Percentiles rank a stretch among this genome's conserved stretches.
phyloP scores from a whole-genome alignment of 1,140 invertebrate species.

The Battus philenor region DNA sequence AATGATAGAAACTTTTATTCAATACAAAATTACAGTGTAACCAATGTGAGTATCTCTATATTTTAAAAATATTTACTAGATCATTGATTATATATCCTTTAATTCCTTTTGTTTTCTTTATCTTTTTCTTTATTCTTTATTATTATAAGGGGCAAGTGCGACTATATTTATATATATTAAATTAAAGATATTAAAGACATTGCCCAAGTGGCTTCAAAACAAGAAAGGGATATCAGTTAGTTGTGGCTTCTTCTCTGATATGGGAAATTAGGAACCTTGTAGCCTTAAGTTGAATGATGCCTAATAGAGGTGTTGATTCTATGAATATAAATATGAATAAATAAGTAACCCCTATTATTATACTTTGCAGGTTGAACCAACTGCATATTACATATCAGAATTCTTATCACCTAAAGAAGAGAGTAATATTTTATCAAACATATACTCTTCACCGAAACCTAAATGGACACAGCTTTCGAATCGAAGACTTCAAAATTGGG shows the following conservation, averaged over 20 bases:
- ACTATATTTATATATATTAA: no score
- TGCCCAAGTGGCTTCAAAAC: no score
- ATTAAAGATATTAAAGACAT: no score
- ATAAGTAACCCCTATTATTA: not conserved
- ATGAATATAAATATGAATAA: not conserved
- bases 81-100: not conserved
- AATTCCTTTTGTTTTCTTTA: conserved; percentile 4
- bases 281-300: no score
- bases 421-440: conserved; percentile 60
- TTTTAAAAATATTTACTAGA: not conserved
- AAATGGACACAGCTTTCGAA: conserved; percentile 95
- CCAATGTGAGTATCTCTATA: not conserved
- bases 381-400: conserved; percentile 90
- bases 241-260: no score
- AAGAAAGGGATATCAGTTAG: no score
- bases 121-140: no score
- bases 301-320: not conserved
- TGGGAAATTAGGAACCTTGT: no score
- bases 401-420: conserved; percentile 9
- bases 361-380: conserved; percentile 79
- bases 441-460: conserved; percentile 86
- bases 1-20: conserved; percentile 1
- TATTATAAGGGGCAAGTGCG: no score
- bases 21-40: not conserved
- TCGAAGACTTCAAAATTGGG: conserved; percentile 96